Evolutionary conservation across 1,140 invertebrate genomes (phyloP).

Genomic region (Heliconius himera): DNA sequence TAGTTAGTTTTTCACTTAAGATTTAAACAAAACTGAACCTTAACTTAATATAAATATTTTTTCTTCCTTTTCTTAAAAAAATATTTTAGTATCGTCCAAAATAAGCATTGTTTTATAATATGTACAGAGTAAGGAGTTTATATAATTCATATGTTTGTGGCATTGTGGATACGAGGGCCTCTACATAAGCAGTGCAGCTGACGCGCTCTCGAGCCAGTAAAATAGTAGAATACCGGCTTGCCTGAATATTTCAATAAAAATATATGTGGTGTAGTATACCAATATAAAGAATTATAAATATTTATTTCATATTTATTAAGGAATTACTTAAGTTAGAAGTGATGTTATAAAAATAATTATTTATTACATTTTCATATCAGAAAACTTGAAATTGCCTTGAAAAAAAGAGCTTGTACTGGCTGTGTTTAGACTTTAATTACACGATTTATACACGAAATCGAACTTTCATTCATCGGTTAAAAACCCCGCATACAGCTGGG

Average conservation of each 20-base stretch:
- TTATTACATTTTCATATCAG: no score
- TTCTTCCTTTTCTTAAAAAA: background rate
- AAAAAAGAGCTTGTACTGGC: no score
- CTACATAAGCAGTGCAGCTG: constrained; percentile 3
- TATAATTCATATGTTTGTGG: constrained; percentile 8
- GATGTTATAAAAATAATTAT: no score
- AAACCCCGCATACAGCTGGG: no score
- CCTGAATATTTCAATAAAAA: constrained; percentile 8
- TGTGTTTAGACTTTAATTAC: no score
- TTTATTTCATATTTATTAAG: background rate
- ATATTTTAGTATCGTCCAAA: background rate
- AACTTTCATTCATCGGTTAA: no score
- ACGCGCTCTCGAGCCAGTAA: constrained; percentile 15
- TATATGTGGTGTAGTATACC: background rate
- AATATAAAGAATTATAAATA: no score
- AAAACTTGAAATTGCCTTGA: no score
- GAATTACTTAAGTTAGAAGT: background rate
- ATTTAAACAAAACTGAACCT: no score
- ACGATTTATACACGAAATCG: no score
- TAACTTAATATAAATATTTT: background rate
- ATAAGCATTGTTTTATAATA: background rate
- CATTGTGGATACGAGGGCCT: constrained; percentile 6
- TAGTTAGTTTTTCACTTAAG: no score
- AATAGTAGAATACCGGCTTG: constrained; percentile 7
- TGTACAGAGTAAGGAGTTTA: background rate